A percentile compares a stretch with the other conserved stretches of the same genome.
phyloP scores from a whole-genome alignment of 2,113 vertebrate species.

The Coreoperca whiteheadi region DNA sequence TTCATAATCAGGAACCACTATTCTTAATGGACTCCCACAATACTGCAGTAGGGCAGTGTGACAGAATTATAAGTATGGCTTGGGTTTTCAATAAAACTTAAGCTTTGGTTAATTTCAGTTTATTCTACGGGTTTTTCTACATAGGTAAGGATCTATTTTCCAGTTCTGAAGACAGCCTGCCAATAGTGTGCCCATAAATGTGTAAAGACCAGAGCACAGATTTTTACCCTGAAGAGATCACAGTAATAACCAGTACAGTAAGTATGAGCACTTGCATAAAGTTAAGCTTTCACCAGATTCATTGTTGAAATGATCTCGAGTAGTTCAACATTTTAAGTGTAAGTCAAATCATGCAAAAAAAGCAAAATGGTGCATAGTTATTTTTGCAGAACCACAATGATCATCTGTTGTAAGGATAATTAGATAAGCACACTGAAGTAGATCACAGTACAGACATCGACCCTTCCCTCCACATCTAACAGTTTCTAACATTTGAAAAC shows the following conservation, averaged over 20 bases:
- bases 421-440: slow-evolving; percentile 55
- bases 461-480: slow-evolving; percentile 19
- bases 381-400: slow-evolving; percentile 48
- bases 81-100: slow-evolving; percentile 27
- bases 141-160: neutral
- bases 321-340: slow-evolving; percentile 49
- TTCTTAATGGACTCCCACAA: slow-evolving; percentile 5
- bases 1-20: neutral
- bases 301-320: slow-evolving; percentile 48
- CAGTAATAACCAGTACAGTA: slow-evolving; percentile 74
- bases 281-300: slow-evolving; percentile 49
- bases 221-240: slow-evolving; percentile 66
- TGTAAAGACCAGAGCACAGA: slow-evolving; percentile 42
- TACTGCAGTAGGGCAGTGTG: neutral
- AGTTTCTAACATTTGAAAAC: slow-evolving; percentile 28
- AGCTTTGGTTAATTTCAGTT: slow-evolving; percentile 38
- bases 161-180: slow-evolving; percentile 2
- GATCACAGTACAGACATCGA: slow-evolving; percentile 72
- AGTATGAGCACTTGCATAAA: slow-evolving; percentile 65
- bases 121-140: slow-evolving; percentile 5
- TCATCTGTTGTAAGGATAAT: slow-evolving; percentile 47
- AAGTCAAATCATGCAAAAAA: slow-evolving; percentile 58
- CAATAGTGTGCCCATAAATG: slow-evolving; percentile 29
- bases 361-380: slow-evolving; percentile 64
- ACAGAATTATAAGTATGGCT: slow-evolving; percentile 41